Evolutionary conservation across 2,888 invertebrate genomes (phyloP).

Genomic region (Pyrrhia umbra): DNA sequence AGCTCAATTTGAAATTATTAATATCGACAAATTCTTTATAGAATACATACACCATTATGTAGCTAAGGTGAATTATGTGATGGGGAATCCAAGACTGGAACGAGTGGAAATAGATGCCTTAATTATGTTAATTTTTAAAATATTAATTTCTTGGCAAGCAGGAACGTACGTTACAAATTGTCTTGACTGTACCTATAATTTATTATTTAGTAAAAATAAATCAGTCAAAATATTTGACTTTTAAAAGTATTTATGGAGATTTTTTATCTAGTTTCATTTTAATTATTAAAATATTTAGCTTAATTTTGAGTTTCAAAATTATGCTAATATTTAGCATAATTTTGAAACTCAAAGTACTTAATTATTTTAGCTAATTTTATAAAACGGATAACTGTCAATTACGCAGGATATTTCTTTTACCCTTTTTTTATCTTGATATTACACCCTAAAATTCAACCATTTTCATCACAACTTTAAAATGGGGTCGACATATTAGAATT

Average conservation of each 20-base stretch:
- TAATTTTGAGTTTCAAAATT: too few relatives aligned
- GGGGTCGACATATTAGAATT: slow-evolving; percentile 1
- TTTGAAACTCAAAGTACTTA: too few relatives aligned
- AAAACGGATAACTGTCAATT: too few relatives aligned
- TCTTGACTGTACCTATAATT: neutral
- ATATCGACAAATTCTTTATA: slow-evolving; percentile 30
- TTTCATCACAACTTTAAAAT: slow-evolving; percentile 11
- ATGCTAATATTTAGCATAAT: too few relatives aligned
- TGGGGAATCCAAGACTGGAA: slow-evolving; percentile 23
- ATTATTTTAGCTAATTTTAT: too few relatives aligned
- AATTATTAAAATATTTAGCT: too few relatives aligned
- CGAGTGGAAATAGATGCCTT: neutral
- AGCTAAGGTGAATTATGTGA: slow-evolving; percentile 29
- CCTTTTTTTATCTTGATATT: too few relatives aligned
- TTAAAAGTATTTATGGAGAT: too few relatives aligned
- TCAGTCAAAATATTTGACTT: neutral
- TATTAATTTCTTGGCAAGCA: neutral
- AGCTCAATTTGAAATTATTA: slow-evolving; percentile 39
- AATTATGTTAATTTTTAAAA: neutral
- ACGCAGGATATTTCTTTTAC: too few relatives aligned
- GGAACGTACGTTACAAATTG: neutral
- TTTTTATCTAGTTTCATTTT: too few relatives aligned
- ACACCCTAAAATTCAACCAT: too few relatives aligned
- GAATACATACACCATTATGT: slow-evolving; percentile 18
- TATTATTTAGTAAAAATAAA: neutral